A percentile compares a stretch with the other conserved stretches of the same genome.
Evolutionary conservation across 2,113 vertebrate species (phyloP).

Genomic region (Myiopsitta monachus): DNA sequence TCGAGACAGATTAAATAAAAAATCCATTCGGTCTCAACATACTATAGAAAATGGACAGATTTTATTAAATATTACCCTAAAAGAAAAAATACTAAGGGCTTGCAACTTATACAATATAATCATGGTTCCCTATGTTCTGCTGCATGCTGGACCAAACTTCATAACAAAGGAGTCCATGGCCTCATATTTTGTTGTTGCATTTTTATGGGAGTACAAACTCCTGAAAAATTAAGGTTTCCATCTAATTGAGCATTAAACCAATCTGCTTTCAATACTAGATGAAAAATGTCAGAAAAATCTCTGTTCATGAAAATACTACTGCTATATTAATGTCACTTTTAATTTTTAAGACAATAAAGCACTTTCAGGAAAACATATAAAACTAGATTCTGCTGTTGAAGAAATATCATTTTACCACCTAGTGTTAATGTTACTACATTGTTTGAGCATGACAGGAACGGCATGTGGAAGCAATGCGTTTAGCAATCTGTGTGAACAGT

Average conservation of each 20-base stretch:
- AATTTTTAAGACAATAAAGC: not conserved
- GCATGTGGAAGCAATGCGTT: not conserved
- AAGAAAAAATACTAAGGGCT: not conserved
- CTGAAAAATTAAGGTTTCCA: not conserved
- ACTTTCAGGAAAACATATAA: not conserved
- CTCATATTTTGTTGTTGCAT: not conserved
- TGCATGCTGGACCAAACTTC: not conserved
- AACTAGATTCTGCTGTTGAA: not conserved
- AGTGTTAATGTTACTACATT: not conserved
- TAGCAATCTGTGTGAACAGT: not conserved
- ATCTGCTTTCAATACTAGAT: not conserved
- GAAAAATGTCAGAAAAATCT: not conserved
- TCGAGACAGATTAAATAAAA: conserved; percentile 11
- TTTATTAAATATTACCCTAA: not conserved
- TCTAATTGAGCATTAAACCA: not conserved
- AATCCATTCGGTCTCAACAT: not conserved
- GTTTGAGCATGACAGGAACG: not conserved
- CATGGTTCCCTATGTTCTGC: not conserved
- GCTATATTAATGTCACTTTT: not conserved
- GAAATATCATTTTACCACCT: not conserved
- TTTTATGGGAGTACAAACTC: not conserved
- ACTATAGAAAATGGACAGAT: not conserved
- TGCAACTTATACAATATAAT: not conserved
- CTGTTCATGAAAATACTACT: not conserved
- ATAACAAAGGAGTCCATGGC: not conserved